Evolutionary conservation across 2,113 vertebrate genomes (phyloP).

Genomic region (Alectura lathami): DNA sequence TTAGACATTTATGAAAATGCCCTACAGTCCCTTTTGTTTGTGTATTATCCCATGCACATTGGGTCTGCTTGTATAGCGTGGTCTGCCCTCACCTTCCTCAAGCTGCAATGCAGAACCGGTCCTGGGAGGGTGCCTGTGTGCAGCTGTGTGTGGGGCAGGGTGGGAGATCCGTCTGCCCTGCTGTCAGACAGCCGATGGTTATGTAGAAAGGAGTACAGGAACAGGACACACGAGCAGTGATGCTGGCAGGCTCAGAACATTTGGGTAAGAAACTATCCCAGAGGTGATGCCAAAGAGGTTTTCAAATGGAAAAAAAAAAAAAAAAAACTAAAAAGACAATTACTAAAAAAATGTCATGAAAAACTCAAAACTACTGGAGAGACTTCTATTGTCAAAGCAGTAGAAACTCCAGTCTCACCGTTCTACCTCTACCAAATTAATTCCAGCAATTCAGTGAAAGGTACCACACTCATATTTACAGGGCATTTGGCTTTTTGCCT

Average conservation of each 20-base stretch:
- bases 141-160: neutral
- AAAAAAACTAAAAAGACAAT: neutral
- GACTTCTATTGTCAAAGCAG: neutral
- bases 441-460: neutral
- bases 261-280: neutral
- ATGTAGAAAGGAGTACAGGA: rapidly evolving
- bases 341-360: neutral
- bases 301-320: neutral
- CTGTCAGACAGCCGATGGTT: neutral
- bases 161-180: neutral
- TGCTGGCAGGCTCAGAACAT: neutral
- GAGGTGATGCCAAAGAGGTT: neutral
- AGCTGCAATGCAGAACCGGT: neutral
- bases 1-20: no score
- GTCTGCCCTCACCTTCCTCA: neutral
- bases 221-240: neutral
- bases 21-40: rapidly evolving
- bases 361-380: neutral
- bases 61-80: neutral
- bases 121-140: neutral
- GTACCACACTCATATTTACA: neutral
- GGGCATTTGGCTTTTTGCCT: neutral
- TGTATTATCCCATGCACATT: rapidly evolving
- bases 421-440: neutral
- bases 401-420: neutral